These are phyloP conservation scores for Drosophila lini DNA, from an alignment of 1,140 invertebrate species.

Conservation along the genomic window DNA sequence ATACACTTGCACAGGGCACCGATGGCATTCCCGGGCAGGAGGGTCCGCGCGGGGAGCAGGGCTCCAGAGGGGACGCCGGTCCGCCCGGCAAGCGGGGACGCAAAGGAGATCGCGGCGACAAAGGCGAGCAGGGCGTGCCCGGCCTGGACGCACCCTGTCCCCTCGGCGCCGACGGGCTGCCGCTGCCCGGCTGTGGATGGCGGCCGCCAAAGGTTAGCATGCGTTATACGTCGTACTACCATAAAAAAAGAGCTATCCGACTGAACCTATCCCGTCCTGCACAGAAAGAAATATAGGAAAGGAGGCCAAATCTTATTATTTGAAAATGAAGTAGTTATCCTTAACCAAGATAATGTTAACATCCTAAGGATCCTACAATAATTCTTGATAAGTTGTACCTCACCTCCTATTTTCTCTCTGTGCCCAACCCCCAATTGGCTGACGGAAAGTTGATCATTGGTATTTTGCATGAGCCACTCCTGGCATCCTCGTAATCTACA, in stretches of 20 bases:
- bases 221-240: conserved; percentile 41
- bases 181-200: conserved; percentile 97
- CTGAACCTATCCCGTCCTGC: not conserved
- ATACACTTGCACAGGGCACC: conserved; percentile 88
- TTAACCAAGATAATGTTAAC: not conserved
- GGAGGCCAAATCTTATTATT: no score
- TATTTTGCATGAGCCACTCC: conserved; percentile 57
- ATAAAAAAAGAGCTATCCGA: conserved; percentile 1
- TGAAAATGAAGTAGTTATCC: not conserved
- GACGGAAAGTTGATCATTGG: conserved; percentile 43
- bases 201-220: conserved; percentile 91
- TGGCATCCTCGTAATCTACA: conserved; percentile 12
- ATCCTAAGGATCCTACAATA: not conserved
- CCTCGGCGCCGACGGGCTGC: conserved; percentile 95
- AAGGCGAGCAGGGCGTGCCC: conserved; percentile 96
- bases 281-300: conserved; percentile 28
- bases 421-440: conserved; percentile 42
- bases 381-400: conserved; percentile 13
- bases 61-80: conserved; percentile 93
- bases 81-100: conserved; percentile 94
- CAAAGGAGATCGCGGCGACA: conserved; percentile 95
- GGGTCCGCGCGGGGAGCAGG: conserved; percentile 93
- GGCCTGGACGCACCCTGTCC: conserved; percentile 99
- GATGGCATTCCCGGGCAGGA: conserved; percentile 96
- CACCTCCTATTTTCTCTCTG: conserved; percentile 19